A percentile compares a stretch with the other conserved stretches of the same genome.
These are phyloP conservation scores for Synodontis membranacea DNA, from an alignment of 2,113 vertebrate species.

Conservation along the genomic window DNA sequence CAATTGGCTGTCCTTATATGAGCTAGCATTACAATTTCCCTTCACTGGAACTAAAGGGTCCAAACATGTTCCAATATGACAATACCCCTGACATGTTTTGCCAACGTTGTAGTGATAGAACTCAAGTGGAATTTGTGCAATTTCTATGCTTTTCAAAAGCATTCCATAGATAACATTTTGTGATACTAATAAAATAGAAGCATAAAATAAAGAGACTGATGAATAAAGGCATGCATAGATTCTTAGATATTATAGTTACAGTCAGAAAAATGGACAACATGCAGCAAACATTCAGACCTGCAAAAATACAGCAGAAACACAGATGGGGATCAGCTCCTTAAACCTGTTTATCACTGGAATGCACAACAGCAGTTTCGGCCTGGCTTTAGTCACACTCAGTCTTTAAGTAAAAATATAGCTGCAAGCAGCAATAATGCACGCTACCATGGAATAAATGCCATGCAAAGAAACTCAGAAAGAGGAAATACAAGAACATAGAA, in stretches of 20 bases:
- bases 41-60: not conserved
- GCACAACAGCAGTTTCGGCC: slow-evolving; percentile 62
- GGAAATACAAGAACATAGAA: too few relatives aligned
- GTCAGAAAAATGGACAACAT: not conserved
- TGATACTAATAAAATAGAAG: not conserved
- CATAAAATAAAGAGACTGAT: not conserved
- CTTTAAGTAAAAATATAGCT: not conserved
- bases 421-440: too few relatives aligned
- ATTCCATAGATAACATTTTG: not conserved
- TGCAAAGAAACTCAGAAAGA: too few relatives aligned
- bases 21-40: not conserved
- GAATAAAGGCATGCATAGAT: not conserved
- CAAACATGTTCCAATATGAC: not conserved
- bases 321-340: not conserved
- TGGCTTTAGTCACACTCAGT: not conserved
- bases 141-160: not conserved
- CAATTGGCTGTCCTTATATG: not conserved
- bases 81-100: not conserved
- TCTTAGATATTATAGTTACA: not conserved
- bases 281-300: not conserved
- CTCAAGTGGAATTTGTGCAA: not conserved
- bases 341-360: slow-evolving; percentile 67
- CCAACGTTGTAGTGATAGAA: not conserved
- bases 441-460: too few relatives aligned
- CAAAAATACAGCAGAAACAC: not conserved